Evolutionary conservation across 2,797 vertebrate genomes (phyloP).

Genomic region (Nannoperca australis): DNA sequence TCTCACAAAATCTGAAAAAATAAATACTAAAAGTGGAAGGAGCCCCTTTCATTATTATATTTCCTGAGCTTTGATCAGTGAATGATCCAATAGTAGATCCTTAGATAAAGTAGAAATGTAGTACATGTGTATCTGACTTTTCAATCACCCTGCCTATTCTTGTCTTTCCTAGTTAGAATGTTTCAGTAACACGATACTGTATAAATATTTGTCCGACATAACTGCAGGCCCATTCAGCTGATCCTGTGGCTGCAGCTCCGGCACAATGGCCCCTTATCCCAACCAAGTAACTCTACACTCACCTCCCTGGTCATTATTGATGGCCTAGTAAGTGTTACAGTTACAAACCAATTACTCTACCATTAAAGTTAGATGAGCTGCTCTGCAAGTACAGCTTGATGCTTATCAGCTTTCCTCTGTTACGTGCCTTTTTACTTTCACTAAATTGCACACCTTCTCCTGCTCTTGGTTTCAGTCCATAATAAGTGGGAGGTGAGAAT

Average conservation of each 20-base stretch:
- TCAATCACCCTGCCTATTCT: slow-evolving; percentile 86
- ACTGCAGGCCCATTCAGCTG: slow-evolving; percentile 81
- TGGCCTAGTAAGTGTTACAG: slow-evolving; percentile 88
- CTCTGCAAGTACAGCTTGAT: slow-evolving; percentile 81
- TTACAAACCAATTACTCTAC: slow-evolving; percentile 90
- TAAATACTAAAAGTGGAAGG: slow-evolving; percentile 19
- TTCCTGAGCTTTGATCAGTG: slow-evolving; percentile 77
- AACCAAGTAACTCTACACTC: slow-evolving; percentile 81
- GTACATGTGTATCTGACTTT: slow-evolving; percentile 85
- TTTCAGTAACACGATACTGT: slow-evolving; percentile 83
- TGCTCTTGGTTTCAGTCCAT: slow-evolving; percentile 53
- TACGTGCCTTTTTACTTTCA: slow-evolving; percentile 78
- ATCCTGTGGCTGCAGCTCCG: slow-evolving; percentile 75
- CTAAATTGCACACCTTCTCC: slow-evolving; percentile 55
- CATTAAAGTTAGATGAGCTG: slow-evolving; percentile 88
- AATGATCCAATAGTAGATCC: slow-evolving; percentile 74
- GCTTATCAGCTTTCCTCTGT: slow-evolving; percentile 81
- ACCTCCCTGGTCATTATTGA: slow-evolving; percentile 84
- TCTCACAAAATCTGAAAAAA: neutral
- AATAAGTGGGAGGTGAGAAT: slow-evolving; percentile 78
- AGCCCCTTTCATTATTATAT: slow-evolving; percentile 47
- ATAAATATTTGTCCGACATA: slow-evolving; percentile 88
- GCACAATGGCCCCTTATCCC: slow-evolving; percentile 74
- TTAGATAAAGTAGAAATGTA: slow-evolving; percentile 79
- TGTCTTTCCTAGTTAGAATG: slow-evolving; percentile 80